Evolutionary conservation across 2,113 vertebrate species (phyloP).

Genomic region (Aegypius monachus): DNA sequence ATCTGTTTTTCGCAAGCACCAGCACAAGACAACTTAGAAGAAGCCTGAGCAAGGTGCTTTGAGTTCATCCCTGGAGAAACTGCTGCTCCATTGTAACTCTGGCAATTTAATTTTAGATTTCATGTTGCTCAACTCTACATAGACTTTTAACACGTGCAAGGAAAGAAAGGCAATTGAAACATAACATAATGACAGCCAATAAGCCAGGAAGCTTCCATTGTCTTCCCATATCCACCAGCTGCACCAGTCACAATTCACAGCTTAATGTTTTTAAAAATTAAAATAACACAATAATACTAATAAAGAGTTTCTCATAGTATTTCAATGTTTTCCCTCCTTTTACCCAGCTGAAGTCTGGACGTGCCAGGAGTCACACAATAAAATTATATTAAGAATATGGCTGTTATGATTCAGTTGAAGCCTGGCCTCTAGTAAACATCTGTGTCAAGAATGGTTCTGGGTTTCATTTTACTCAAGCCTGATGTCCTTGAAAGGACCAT

Average conservation of each 20-base stretch:
- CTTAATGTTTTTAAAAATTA: constrained; percentile 18
- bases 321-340: not conserved
- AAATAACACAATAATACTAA: not conserved
- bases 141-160: not conserved
- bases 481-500: not conserved
- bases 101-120: constrained; percentile 45
- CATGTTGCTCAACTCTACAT: rapidly evolving
- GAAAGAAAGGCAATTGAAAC: constrained; percentile 52
- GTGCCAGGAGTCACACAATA: not conserved
- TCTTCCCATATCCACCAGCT: constrained; percentile 48
- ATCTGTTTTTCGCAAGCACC: not conserved
- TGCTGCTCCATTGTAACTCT: not conserved
- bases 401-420: not conserved
- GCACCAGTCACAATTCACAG: constrained; percentile 27
- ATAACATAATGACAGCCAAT: constrained; percentile 21
- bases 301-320: not conserved
- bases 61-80: not conserved
- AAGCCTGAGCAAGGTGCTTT: not conserved
- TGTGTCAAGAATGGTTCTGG: not conserved
- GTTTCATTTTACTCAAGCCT: not conserved
- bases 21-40: not conserved
- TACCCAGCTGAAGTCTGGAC: not conserved
- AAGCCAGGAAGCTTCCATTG: constrained; percentile 59
- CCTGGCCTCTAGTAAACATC: not conserved
- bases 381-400: not conserved